phyloP scores from a whole-genome alignment of 1,140 invertebrate genomes.

The Anoplolepis gracilipes region DNA sequence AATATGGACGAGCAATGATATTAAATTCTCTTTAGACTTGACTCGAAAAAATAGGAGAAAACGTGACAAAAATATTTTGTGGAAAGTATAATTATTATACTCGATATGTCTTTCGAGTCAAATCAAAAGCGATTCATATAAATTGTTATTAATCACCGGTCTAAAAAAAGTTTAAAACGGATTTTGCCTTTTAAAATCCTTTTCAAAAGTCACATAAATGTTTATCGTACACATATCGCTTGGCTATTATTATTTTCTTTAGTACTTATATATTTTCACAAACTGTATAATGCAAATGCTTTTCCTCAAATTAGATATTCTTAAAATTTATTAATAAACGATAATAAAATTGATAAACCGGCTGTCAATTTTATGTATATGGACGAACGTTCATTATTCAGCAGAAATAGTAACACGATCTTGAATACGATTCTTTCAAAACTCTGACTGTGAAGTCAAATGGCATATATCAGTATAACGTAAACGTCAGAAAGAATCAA shows the following conservation, averaged over 20 bases:
- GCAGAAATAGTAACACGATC: constrained; percentile 30
- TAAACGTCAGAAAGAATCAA: neutral
- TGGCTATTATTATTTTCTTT: neutral
- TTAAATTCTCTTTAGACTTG: constrained; percentile 3
- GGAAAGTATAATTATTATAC: constrained; percentile 7
- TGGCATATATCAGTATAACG: too few species aligned
- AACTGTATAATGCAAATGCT: neutral
- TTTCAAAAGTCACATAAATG: neutral
- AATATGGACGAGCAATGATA: neutral
- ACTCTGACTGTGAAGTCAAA: neutral
- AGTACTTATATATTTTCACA: neutral
- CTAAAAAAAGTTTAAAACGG: neutral
- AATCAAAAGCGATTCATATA: neutral
- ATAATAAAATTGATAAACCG: constrained; percentile 21
- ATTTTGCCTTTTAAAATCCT: neutral
- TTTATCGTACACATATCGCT: neutral
- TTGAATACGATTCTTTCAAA: constrained; percentile 32
- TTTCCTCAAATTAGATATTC: neutral
- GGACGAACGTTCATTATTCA: constrained; percentile 14
- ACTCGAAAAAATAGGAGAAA: neutral
- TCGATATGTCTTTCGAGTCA: neutral
- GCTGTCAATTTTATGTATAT: constrained; percentile 7
- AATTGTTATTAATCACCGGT: constrained; percentile 39
- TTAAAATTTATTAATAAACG: constrained; percentile 26
- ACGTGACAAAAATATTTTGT: neutral